Conservation (phyloP, 2,113 vertebrate species). For the Microtus oregoni region DNA sequence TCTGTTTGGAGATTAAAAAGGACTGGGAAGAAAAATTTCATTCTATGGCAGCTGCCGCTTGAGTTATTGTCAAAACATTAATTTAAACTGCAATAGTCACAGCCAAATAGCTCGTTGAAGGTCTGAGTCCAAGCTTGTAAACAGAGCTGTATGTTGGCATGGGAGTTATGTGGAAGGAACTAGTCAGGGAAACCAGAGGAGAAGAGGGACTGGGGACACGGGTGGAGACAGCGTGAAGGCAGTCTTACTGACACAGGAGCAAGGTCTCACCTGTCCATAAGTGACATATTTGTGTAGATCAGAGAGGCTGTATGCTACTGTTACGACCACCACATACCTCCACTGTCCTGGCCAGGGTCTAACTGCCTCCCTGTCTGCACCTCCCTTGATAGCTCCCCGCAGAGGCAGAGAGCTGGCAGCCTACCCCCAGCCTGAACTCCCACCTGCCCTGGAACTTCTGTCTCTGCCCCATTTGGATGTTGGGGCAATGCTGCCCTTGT, state of each 20-base stretch:
- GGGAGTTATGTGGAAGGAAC: neutral
- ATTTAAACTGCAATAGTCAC: neutral
- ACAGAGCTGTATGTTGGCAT: neutral
- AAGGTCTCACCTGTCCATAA: neutral
- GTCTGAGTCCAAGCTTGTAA: neutral
- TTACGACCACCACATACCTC: accelerated
- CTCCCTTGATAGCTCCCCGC: neutral
- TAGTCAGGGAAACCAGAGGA: neutral
- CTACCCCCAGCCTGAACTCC: neutral
- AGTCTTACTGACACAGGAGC: neutral
- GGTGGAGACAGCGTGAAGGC: neutral
- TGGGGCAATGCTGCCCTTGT: neutral
- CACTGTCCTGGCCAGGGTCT: accelerated
- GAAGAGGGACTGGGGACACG: neutral
- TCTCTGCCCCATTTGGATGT: neutral
- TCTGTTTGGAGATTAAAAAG: conserved; percentile 23
- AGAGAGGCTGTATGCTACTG: neutral
- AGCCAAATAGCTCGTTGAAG: neutral
- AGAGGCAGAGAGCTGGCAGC: neutral
- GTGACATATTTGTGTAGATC: neutral
- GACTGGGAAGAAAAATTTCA: neutral
- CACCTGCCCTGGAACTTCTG: neutral
- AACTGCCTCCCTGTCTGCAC: neutral
- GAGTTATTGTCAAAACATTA: neutral
- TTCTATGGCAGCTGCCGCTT: neutral